Evolutionary conservation across 2,113 vertebrate species (phyloP).

Genomic region (Oreotrochilus melanogaster): DNA sequence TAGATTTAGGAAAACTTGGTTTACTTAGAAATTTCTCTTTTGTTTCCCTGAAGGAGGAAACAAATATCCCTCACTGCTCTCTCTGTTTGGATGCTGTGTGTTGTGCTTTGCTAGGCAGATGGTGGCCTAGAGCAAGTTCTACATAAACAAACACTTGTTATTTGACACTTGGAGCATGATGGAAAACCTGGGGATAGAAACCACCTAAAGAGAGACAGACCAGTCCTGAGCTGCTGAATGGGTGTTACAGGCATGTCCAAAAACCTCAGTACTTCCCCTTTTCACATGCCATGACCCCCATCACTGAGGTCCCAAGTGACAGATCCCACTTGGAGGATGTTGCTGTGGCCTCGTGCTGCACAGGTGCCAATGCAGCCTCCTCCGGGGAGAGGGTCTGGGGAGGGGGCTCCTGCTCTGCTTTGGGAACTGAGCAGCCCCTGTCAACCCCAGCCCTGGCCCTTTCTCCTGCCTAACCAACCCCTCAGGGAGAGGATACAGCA

Average conservation of each 20-base stretch:
- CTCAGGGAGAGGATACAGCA: neutral
- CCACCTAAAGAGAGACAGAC: neutral
- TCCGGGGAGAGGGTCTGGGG: neutral
- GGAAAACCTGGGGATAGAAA: neutral
- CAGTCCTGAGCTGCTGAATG: accelerated
- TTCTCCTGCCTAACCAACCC: neutral
- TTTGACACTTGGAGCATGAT: neutral
- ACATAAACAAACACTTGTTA: conserved; percentile 44
- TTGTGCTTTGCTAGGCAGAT: neutral
- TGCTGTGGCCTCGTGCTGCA: accelerated
- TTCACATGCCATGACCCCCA: neutral
- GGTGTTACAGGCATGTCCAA: neutral
- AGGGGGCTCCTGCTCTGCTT: neutral
- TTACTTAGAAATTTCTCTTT: conserved; percentile 19
- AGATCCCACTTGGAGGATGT: accelerated
- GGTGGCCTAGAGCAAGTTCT: neutral
- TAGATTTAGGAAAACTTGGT: conserved; percentile 2
- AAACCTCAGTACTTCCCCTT: neutral
- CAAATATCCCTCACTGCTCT: neutral
- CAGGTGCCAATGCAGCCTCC: neutral
- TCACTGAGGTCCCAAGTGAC: neutral
- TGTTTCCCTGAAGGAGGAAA: conserved; percentile 35
- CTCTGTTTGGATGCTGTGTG: conserved; percentile 14
- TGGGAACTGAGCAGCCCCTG: neutral
- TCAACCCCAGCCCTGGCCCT: neutral